Base-by-base conservation (phyloP, 2,113 vertebrate species). In the Upupa epops region DNA sequence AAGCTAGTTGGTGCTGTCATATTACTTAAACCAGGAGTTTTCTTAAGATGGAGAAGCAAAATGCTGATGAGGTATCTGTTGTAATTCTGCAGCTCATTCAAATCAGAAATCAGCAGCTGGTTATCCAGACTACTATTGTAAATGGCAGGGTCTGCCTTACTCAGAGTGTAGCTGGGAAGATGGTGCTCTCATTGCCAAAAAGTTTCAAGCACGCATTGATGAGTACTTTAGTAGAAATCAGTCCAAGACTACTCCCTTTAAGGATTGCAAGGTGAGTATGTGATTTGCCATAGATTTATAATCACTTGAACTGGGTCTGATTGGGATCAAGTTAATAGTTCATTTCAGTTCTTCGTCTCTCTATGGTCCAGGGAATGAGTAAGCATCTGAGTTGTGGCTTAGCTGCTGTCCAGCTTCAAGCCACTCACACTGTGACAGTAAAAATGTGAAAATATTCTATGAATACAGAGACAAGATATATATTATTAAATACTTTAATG, bases 91-190 rank as follows among this genome's bases (percentile, higher is more conserved):
- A 99, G 99, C 98, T 89, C 99, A 99, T 98, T 99, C 99, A 66
- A 99, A 99, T 97, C 99, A 99, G 94, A 99, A 99, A 94, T 99
- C 99, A 49, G 98, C 98, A 1, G 99, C 99, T 59, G 99, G 99
- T 77, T 99, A 98, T 96, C 99, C 99, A 71, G 99, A 99, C 96
- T 99, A 99, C 95, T 98, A 99, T n/a, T 99, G 99, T 95, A 99
- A 99, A 88, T 99, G 99, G 99, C 99, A 99, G 79, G 99, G 99
- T 60, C 97, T 99, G 68, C 98, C 99, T 7, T 99, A 99, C 82
- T 99, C 98, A 0, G 99, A 99, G 69, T 99, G 99, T 94, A 99
- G 99, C 96, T 99, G 99, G 99, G 99, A 99, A 95, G 99, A 99
- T 66, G 99, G 99, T 9, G 99, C 98, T 75, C 98, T 99, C 74